Percentiles rank a stretch among this genome's conserved stretches.
Conservation (phyloP, 2,797 vertebrate genomes). For the Poeciliopsis turneri region DNA sequence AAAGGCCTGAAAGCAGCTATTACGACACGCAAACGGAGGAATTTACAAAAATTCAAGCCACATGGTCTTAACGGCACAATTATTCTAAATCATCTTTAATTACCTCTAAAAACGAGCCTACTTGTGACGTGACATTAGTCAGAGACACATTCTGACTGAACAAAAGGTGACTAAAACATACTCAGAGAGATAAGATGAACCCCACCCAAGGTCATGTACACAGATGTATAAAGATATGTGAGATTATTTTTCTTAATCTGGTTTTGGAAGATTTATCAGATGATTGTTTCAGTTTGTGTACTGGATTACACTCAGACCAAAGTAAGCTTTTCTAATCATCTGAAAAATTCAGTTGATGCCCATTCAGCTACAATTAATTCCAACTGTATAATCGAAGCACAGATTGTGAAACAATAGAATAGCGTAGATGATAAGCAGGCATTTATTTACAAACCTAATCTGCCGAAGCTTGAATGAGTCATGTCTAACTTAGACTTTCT, state of each 20-base stretch:
- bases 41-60: conserved; percentile 40
- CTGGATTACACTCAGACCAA: conserved; percentile 24
- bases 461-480: neutral
- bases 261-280: conserved; percentile 28
- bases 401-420: conserved; percentile 36
- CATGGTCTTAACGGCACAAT: conserved; percentile 26
- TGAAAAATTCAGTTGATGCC: conserved; percentile 30
- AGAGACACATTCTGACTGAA: conserved; percentile 19
- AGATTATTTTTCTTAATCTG: neutral
- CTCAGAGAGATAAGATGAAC: conserved; percentile 34
- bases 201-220: conserved; percentile 16
- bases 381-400: conserved; percentile 16
- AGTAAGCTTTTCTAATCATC: neutral
- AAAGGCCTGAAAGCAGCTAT: conserved; percentile 40
- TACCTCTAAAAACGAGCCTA: conserved; percentile 17
- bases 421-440: conserved; percentile 7
- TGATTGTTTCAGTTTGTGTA: conserved; percentile 19
- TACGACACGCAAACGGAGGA: conserved; percentile 42
- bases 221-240: conserved; percentile 15
- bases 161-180: conserved; percentile 24
- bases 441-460: conserved; percentile 14
- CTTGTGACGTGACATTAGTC: conserved; percentile 14
- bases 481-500: neutral
- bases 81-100: conserved; percentile 41
- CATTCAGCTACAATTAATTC: conserved; percentile 43